Conservation (phyloP, 2,113 vertebrate species). For the Rhynchomys soricoides region DNA sequence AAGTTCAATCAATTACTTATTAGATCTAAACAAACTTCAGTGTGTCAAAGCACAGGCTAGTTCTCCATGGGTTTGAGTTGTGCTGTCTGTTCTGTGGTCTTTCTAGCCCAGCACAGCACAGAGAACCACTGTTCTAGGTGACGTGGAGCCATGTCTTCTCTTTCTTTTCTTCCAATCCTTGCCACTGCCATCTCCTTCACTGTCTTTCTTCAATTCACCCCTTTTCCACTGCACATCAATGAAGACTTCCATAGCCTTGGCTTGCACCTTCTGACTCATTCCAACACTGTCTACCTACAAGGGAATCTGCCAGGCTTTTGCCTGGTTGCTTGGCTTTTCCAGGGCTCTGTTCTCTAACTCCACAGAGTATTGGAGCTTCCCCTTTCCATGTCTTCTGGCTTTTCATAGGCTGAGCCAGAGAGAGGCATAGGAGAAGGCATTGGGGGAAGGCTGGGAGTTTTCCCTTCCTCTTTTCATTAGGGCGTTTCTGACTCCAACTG, state of each 20-base stretch:
- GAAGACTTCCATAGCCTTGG: not conserved
- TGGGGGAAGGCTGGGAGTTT: not conserved
- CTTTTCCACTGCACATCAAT: not conserved
- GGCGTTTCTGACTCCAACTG: not conserved
- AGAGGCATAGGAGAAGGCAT: not conserved
- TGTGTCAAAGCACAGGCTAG: not conserved
- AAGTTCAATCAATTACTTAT: not conserved
- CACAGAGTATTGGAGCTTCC: not conserved
- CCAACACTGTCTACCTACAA: not conserved
- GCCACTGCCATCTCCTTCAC: not conserved
- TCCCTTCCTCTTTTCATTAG: not conserved
- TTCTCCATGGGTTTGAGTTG: not conserved
- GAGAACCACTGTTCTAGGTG: not conserved
- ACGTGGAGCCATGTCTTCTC: not conserved
- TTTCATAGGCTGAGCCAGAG: not conserved
- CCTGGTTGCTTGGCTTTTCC: not conserved
- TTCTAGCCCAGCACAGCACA: not conserved
- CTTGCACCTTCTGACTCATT: not conserved
- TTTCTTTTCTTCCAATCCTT: not conserved
- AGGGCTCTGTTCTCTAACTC: not conserved
- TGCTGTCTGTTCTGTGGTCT: not conserved
- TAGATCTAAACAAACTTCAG: slow-evolving; percentile 12
- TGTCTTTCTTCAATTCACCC: not conserved
- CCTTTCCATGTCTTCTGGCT: not conserved
- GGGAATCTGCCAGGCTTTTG: not conserved